Base-by-base conservation (phyloP, 2,888 invertebrate genomes). In the Polylopha cassiicola region DNA sequence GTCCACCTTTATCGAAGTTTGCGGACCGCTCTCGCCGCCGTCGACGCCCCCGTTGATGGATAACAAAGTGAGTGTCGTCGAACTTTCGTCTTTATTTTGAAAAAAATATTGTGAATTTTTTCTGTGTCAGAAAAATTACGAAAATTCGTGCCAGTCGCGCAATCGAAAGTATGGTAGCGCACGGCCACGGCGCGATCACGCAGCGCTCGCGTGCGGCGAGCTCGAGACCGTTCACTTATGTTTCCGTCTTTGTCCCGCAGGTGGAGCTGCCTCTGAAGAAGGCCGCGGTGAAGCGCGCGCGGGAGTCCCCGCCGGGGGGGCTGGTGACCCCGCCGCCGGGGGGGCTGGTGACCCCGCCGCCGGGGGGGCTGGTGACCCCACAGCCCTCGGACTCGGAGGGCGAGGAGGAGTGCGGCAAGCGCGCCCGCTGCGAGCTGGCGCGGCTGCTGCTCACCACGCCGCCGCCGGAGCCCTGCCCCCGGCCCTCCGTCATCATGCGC, bases 331-430 rank as follows among this genome's bases (percentile, higher is more conserved):
- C 95, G 0, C 94, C 94, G 71, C 92, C 94, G 9, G 95, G 94
- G 0, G 95, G 95, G 70, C 93, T 93, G 0, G 95, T 95, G 79
- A n/a, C 73, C 2, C 61, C 74, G 15, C 53, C 71, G 33, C 66
- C 73, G 34, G 62, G 73, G 30, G 82, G 84, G 37, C 74, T 87
- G 52, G 88, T 93, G 38, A 95, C 95, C 2, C 95, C 95, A 0
- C 94, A 95, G 71, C 92, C 94, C 10, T 95, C 95, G 0, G 95
- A 95, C 71, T 93, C 93, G 0, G 95, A 95, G 79, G 87, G 91
- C 52, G 90, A 94, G 72, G 88, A 89, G 52, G 89, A 70, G 52
- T 74, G 56, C 63, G 67, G 58, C 75, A 87, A 77, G 54, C 66
- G 73, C 32, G 66, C 76, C 18, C 75, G 76, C 36, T 79, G 86